phyloP scores from a whole-genome alignment of 2,888 invertebrate species.

The Clistopyga incitator region DNA sequence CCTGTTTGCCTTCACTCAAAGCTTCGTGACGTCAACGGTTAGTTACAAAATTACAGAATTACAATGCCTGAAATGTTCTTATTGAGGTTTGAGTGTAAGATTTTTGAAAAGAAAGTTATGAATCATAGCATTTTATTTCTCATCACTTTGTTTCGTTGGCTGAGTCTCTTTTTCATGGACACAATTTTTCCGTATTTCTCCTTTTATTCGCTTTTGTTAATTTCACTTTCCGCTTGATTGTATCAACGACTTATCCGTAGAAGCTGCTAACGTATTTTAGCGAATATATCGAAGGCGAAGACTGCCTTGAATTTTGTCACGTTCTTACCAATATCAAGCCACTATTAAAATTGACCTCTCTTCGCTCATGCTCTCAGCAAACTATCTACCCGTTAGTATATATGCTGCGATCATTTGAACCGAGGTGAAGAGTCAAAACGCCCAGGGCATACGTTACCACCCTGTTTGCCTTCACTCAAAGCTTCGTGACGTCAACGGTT shows the following conservation, averaged over 20 bases:
- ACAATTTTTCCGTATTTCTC: neutral
- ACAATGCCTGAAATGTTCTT: too few relatives aligned
- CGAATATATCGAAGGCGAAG: neutral
- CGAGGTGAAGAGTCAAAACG: constrained; percentile 47
- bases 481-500: constrained; percentile 63
- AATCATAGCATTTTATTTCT: too few relatives aligned
- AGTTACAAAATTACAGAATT: too few relatives aligned
- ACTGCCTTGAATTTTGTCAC: constrained; percentile 5
- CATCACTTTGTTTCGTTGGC: too few relatives aligned
- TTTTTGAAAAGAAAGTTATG: too few relatives aligned
- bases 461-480: constrained; percentile 57
- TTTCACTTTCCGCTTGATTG: neutral
- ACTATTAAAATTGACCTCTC: constrained; percentile 14
- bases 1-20: constrained; percentile 57
- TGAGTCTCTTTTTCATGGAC: too few relatives aligned
- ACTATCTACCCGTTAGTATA: neutral
- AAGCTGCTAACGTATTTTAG: neutral
- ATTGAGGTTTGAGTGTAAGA: too few relatives aligned
- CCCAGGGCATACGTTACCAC: constrained; percentile 52
- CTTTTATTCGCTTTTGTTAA: neutral
- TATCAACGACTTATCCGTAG: neutral
- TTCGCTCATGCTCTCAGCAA: neutral
- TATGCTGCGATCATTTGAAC: constrained; percentile 32
- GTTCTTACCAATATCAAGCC: neutral
- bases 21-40: constrained; percentile 63